Evolutionary conservation across 2,113 vertebrate species (phyloP).

Genomic region (Xerus inauris): DNA sequence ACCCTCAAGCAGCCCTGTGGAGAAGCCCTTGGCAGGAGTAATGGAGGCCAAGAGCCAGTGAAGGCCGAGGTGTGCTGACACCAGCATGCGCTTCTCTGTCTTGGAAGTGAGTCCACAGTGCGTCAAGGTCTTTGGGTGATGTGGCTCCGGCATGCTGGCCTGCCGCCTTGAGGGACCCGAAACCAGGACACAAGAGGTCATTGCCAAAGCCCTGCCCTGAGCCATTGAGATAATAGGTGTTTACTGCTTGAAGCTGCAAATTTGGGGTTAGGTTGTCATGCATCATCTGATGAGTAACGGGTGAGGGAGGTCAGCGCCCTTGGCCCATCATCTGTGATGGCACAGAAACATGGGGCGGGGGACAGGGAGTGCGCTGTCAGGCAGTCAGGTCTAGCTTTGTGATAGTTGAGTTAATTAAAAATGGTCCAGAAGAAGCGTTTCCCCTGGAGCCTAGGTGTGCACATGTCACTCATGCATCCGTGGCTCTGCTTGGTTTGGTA

Average conservation of each 20-base stretch:
- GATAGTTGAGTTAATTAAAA: neutral
- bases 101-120: rapidly evolving
- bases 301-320: neutral
- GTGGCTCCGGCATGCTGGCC: neutral
- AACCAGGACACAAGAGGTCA: neutral
- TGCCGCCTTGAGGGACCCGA: no score
- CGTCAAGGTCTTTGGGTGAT: neutral
- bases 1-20: no score
- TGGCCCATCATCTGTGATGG: no score
- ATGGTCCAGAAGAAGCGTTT: neutral
- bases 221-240: rapidly evolving
- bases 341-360: rapidly evolving
- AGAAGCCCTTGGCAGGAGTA: no score
- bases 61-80: no score
- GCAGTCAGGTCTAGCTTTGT: neutral
- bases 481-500: no score
- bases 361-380: rapidly evolving
- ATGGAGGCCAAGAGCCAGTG: no score
- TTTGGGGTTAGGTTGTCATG: neutral
- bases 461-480: rapidly evolving
- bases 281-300: rapidly evolving
- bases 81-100: no score
- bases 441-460: neutral
- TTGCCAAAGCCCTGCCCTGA: neutral
- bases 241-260: neutral